These are phyloP conservation scores for Ridgeia piscesae DNA, from an alignment of 1,140 invertebrate species.

Conservation along the genomic window DNA sequence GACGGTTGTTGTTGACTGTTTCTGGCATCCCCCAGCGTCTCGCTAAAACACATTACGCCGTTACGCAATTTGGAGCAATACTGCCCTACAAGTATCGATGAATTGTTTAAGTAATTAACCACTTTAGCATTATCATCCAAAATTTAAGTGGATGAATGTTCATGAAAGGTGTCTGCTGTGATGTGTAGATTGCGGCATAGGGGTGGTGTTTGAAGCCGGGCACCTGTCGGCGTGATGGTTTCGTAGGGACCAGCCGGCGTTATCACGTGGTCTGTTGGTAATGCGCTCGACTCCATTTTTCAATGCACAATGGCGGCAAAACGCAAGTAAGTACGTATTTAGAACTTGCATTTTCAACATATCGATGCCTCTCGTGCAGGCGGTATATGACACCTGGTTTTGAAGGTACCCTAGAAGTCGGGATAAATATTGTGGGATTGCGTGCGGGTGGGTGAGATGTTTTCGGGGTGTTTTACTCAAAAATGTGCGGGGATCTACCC, in stretches of 20 bases:
- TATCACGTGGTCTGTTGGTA: not conserved
- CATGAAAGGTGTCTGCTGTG: not conserved
- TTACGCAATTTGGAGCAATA: not conserved
- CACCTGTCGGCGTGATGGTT: not conserved
- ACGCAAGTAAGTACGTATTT: not conserved
- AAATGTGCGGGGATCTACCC: not conserved
- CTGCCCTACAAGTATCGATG: not conserved
- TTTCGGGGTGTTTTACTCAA: not conserved
- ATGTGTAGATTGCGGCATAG: not conserved
- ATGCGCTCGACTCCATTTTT: constrained; percentile 4
- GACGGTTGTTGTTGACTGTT: not conserved
- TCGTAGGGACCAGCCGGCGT: not conserved
- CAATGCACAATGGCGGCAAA: not conserved
- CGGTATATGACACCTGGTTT: not conserved
- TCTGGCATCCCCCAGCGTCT: not conserved
- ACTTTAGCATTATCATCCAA: not conserved
- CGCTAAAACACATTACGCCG: not conserved
- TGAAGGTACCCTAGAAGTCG: not conserved
- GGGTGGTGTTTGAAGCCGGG: not conserved
- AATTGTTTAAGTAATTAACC: not conserved
- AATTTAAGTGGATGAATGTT: not conserved
- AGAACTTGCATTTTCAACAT: not conserved
- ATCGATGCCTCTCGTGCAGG: not conserved
- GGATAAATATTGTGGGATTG: not conserved
- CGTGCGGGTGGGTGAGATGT: not conserved